Evolutionary conservation across 2,113 vertebrate species (phyloP).

Genomic region (Epinephelus moara): DNA sequence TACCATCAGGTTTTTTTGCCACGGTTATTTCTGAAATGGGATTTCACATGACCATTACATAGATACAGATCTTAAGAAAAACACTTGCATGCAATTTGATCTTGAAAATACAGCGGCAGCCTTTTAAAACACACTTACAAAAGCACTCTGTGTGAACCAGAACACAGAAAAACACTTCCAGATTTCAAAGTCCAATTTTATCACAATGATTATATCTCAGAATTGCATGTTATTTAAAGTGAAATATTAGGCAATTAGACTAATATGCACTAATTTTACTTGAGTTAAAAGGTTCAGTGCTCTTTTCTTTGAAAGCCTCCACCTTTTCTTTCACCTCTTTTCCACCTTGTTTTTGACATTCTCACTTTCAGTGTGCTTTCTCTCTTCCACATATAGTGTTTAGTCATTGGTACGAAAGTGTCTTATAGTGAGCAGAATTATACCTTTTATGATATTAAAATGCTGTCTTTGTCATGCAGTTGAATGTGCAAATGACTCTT

Average conservation of each 20-base stretch:
- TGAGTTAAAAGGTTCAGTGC: conserved; percentile 31
- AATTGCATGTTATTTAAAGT: conserved; percentile 65
- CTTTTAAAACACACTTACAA: conserved; percentile 53
- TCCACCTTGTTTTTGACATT: background rate
- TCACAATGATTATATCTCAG: conserved; percentile 52
- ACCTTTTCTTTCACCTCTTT: conserved; percentile 18
- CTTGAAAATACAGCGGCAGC: conserved; percentile 28
- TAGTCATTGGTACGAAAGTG: background rate
- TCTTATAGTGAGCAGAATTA: background rate
- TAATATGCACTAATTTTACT: conserved; percentile 54
- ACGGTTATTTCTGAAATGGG: conserved; percentile 41
- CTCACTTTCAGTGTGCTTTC: background rate
- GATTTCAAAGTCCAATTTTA: conserved; percentile 58
- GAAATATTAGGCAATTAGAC: conserved; percentile 65
- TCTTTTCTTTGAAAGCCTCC: conserved; percentile 26
- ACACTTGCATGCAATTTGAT: conserved; percentile 56
- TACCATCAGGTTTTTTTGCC: background rate
- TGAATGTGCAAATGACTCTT: conserved; percentile 1
- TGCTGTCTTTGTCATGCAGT: background rate
- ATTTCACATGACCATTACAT: conserved; percentile 66
- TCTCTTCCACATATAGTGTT: background rate
- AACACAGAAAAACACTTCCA: conserved; percentile 65
- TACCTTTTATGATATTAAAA: conserved; percentile 14
- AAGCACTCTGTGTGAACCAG: conserved; percentile 61
- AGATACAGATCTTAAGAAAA: conserved; percentile 76